Evolutionary conservation across 2,888 invertebrate genomes (phyloP), one percentile per base, ranked within the genome.

Genomic region (Netelia melanura): DNA sequence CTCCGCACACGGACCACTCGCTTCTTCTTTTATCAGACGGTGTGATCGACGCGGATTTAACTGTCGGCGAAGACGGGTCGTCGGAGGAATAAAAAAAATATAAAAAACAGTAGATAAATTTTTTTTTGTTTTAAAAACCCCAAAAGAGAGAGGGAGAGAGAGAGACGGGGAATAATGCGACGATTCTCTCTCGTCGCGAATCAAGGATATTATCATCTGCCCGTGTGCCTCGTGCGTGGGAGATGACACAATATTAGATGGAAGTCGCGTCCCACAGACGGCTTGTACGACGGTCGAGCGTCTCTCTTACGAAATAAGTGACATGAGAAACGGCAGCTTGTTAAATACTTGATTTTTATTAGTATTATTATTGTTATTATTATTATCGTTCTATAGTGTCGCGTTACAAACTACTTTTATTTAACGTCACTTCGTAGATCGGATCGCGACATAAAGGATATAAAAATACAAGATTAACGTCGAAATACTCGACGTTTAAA

Each of bases 241-340:
- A 78, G 78, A 78, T 62, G 78, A 83, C 78, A 83, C 77, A 77
- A 78, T 72, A 74, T 74, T 58, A 74, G 79, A 79, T 75, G 43
- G 62, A 71, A 78, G 72, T 76, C 84, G 80, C 72, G 77, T 70
- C 80, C 38, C 81, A 85, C 78, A 84, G 78, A 75, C 58, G 64
- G 77, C 84, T 85, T 83, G 83, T 84, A 88, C 61, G 61, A 58
- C 2, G 30, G 38, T 68, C 68, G 67, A 30, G 58, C 10, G 58
- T 58, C 58, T 58, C 56, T 61, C 61, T 68, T 38, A 30, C 48
- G 52, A 75, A 64, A 58, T 14, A 58, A 75, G 38, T 21, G 75
- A 52, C 61, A 74, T 25, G 14, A 62, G 23, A 61, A 25, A 30
- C 74, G 44, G 14, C 48, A 44, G 48, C 17, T 62, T 21, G 30